These are phyloP conservation scores for Phymorhynchus buccinoides DNA, from an alignment of 1,140 invertebrate genomes.

Conservation along the genomic window DNA sequence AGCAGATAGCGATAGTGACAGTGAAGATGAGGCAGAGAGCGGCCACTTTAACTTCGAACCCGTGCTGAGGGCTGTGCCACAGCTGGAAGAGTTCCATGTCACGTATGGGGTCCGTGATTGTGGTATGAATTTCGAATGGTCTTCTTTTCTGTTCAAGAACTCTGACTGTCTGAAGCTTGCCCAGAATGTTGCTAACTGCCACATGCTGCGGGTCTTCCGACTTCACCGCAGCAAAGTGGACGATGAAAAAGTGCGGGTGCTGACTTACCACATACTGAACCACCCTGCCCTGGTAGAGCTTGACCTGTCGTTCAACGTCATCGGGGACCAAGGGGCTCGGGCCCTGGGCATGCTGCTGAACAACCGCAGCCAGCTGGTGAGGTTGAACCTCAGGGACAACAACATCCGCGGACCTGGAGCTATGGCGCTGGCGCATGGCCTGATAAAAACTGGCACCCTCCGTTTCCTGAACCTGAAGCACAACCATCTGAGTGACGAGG, in stretches of 20 bases:
- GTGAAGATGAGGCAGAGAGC: slow-evolving; percentile 69
- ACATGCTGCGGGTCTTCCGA: slow-evolving; percentile 65
- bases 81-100: slow-evolving; percentile 70
- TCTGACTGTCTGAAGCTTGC: slow-evolving; percentile 71
- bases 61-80: slow-evolving; percentile 65
- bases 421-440: slow-evolving; percentile 72
- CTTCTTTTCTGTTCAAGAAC: slow-evolving; percentile 73
- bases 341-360: slow-evolving; percentile 73
- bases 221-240: slow-evolving; percentile 69
- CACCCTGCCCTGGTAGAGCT: slow-evolving; percentile 69
- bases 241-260: slow-evolving; percentile 71
- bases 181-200: slow-evolving; percentile 68
- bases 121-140: slow-evolving; percentile 76
- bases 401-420: slow-evolving; percentile 67
- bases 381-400: slow-evolving; percentile 72
- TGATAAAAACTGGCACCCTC: slow-evolving; percentile 70
- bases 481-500: slow-evolving; percentile 71
- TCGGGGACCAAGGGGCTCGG: slow-evolving; percentile 72
- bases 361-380: slow-evolving; percentile 67
- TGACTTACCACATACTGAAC: slow-evolving; percentile 71
- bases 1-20: slow-evolving; percentile 69
- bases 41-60: slow-evolving; percentile 73
- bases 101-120: slow-evolving; percentile 72
- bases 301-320: slow-evolving; percentile 73
- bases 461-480: slow-evolving; percentile 37